Base-by-base conservation (phyloP, 2,888 invertebrate species). In the Heliconius aoede region DNA sequence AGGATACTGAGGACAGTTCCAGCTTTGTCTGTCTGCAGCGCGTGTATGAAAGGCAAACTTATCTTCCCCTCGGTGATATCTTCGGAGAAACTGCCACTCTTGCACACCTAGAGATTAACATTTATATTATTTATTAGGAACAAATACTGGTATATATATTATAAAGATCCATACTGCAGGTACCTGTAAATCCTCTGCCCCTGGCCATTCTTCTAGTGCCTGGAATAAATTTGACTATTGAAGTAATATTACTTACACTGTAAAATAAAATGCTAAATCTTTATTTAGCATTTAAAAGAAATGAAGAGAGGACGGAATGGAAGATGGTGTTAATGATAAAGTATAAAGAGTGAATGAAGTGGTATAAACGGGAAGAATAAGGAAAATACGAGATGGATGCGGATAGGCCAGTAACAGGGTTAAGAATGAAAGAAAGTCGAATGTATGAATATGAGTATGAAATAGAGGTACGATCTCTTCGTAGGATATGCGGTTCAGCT, bases 11-110 rank as follows among this genome's bases (percentile, higher is more conserved):
- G 97, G 67, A 97, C 95, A 76, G 98, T 89, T 88, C 98, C 97
- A 74, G 96, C 95, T 55, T 96, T 95, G 82, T 96, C 95, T 81
- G 94, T 95, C 78, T 95, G 94, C 82, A 98, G 97, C 1, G 97
- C 98, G 90, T 98, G 98, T 83, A 98, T 97, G 74, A 98, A 95
- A 0, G 98, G 98, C 91, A 98, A 98, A 83, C 98, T 98, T 88
- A 98, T 98, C 92, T 98, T 98, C 26, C 98, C 98, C 92, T 98
- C 98, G 0, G 98, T 98, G 79, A 98, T 91, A 94, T 98, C 98
- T 91, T 98, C 98, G 87, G 98, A 98, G 86, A 96, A 98, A 86
- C 97, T 97, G 89, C 98, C 98, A 86, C 97, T 97, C 81, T 96
- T 96, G 79, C 15, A 73, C 7, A 68, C 11, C 46, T 68, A 21